Base-by-base conservation (phyloP, 2,113 vertebrate species). In the Climacteris rufus region DNA sequence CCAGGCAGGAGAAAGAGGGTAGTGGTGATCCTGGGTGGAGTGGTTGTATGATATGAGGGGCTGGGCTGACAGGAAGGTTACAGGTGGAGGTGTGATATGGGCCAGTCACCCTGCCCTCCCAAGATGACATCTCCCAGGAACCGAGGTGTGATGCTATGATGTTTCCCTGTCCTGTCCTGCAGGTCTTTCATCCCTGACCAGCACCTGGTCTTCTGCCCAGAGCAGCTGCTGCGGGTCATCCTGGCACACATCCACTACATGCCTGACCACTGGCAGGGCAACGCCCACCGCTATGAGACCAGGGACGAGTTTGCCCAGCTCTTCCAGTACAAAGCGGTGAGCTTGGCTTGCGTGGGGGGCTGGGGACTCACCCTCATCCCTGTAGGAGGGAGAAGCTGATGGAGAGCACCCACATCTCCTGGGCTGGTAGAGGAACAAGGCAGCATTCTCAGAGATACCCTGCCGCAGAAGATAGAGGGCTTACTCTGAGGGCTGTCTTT, bases 181-280 rank as follows among this genome's bases (percentile, higher is more conserved):
- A 99, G 99, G 96, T 99, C 99, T 40, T 99, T 99, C 96, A 99
- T 99, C 94, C 99, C 99, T 3, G 99, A 99, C 97, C 98, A 99
- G 96, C 99, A 99, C 97, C 97, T 99, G 98, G 99, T 99, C 82
- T 99, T 99, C 97, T 99, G 99, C 94, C 99, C 99, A 23, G 99
- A 99, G 97, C 99, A 99, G 98, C 98, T 99, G 96, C 98, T 99
- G 65, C 98, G 99, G 42, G 99, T 99, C 89, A 99, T 99, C 92
- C 98, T 99, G 92, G 99, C 99, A 7, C 99, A 99, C 84, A 99
- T 99, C 93, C 99, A 99, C 97, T 99, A 99, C 97, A 99, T 99
- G 99, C 99, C 99, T 52, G 99, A 99, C 97, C 99, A 99, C 98
- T 99, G 99, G 99, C 99, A 99, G 97, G 99, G 99, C 94, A 99